Percentiles rank a stretch among this genome's conserved stretches.
Evolutionary conservation across 2,888 invertebrate genomes (phyloP).

Genomic region (Eristalis pertinax): DNA sequence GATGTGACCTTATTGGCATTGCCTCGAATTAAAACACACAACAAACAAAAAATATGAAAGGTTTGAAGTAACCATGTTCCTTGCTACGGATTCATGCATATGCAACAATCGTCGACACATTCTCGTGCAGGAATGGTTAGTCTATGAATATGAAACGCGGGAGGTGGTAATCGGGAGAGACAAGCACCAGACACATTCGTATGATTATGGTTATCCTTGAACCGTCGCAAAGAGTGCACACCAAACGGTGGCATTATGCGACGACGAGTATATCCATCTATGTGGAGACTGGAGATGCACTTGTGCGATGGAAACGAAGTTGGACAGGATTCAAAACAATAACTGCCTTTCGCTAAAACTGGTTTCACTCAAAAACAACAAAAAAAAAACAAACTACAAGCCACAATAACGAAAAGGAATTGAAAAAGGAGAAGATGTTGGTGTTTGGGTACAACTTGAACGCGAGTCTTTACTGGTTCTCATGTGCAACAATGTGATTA

Average conservation of each 20-base stretch:
- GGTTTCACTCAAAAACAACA: slow-evolving; percentile 37
- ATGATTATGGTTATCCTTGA: slow-evolving; percentile 64
- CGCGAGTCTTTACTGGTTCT: neutral
- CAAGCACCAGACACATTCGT: slow-evolving; percentile 37
- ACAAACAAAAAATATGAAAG: neutral
- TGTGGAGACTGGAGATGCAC: slow-evolving; percentile 33
- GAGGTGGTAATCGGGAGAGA: slow-evolving; percentile 1
- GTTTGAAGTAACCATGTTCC: neutral
- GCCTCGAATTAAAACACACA: neutral
- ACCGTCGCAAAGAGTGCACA: slow-evolving; percentile 37
- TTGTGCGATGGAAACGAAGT: slow-evolving; percentile 41
- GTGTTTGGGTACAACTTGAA: neutral
- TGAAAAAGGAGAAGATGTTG: slow-evolving; percentile 1
- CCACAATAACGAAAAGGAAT: neutral
- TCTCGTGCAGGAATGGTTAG: slow-evolving; percentile 21
- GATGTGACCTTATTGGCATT: neutral
- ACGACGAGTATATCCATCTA: slow-evolving; percentile 18
- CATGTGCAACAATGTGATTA: neutral
- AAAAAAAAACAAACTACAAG: neutral
- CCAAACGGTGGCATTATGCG: slow-evolving; percentile 47
- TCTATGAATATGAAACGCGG: neutral
- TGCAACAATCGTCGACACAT: neutral
- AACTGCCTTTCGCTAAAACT: slow-evolving; percentile 41
- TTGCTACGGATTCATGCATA: neutral
- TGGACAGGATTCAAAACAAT: slow-evolving; percentile 47